Base-by-base conservation (phyloP, 2,888 invertebrate species). In the Plebejus melissa region DNA sequence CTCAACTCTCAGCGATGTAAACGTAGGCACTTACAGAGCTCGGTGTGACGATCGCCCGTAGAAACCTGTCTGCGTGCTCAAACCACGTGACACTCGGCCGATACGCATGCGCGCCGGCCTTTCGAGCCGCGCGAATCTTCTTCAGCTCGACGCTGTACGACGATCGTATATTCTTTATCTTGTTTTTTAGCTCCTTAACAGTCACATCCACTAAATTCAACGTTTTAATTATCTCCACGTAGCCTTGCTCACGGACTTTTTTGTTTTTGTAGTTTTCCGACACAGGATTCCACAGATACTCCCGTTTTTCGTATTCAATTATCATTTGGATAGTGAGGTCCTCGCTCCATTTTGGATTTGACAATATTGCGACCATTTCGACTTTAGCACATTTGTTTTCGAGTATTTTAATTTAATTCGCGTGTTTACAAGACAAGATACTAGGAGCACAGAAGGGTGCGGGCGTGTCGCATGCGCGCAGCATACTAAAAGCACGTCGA, bases 401-500 rank as follows among this genome's bases (percentile, higher is more conserved):
- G 77, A 80, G 80, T 81, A 81, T 82, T 80, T 82, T 80, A 82
- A 82, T 80, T 83, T 82, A 81, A 85, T 86, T 87, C 87, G 89
- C 89, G 90, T 85, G 82, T 81, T 85, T 85, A 82, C 82, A 81
- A 81, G 85, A 82, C 82, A 80, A 76, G 81, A 82, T 87, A 90
- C 88, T 82, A 88, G 89, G 90, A 87, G 88, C 90, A 84, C 87
- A 90, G 89, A 89, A 90, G 91, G 89, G 91, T 93, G 93, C 93
- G 92, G 91, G 92, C 92, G 90, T 90, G 89, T 90, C 93, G 93
- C 93, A 93, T 93, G 93, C 93, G 93, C 93, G 93, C 91, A 93
- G 93, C 93, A 93, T 91, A 93, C 93, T 93, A 93, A 93, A 93
- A 93, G 93, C 93, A 93, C 93, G 93, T 92, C 93, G 92, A 91